These are phyloP conservation scores for Linurgus olivaceus DNA, from an alignment of 2,797 vertebrate species.

Conservation along the genomic window DNA sequence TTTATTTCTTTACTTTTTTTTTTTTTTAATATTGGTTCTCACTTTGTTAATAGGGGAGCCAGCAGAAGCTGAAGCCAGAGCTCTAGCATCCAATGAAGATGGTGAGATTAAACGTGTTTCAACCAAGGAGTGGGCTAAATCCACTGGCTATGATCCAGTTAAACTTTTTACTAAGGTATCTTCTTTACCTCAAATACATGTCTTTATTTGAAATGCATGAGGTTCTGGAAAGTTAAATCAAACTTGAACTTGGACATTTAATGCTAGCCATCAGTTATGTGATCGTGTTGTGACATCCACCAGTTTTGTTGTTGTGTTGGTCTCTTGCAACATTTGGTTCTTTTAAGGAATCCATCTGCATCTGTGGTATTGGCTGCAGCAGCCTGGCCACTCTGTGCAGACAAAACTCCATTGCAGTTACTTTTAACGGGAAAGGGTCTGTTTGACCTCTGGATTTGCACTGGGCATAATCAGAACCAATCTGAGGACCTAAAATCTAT, in stretches of 20 bases:
- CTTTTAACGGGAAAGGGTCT: neutral
- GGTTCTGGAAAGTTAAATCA: neutral
- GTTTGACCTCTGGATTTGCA: neutral
- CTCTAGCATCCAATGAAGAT: constrained; percentile 89
- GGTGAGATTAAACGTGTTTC: constrained; percentile 95
- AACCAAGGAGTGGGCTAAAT: constrained; percentile 96
- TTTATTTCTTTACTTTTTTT: neutral
- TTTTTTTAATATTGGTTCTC: neutral
- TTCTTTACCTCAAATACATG: neutral
- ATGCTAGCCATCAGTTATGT: neutral
- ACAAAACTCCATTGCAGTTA: neutral
- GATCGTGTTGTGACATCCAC: neutral
- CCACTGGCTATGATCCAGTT: constrained; percentile 89
- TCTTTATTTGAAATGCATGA: neutral
- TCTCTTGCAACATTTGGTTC: neutral
- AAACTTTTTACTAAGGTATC: constrained; percentile 97
- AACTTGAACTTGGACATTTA: neutral
- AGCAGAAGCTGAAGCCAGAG: constrained; percentile 87
- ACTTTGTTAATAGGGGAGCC: constrained; percentile 85
- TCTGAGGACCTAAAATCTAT: neutral
- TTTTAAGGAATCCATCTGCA: neutral
- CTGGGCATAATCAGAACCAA: neutral
- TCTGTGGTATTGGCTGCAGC: neutral
- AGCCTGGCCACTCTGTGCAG: neutral
- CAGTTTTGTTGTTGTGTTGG: neutral